Evolutionary conservation across 1,140 invertebrate species (phyloP).

Genomic region (Agrilus planipennis): DNA sequence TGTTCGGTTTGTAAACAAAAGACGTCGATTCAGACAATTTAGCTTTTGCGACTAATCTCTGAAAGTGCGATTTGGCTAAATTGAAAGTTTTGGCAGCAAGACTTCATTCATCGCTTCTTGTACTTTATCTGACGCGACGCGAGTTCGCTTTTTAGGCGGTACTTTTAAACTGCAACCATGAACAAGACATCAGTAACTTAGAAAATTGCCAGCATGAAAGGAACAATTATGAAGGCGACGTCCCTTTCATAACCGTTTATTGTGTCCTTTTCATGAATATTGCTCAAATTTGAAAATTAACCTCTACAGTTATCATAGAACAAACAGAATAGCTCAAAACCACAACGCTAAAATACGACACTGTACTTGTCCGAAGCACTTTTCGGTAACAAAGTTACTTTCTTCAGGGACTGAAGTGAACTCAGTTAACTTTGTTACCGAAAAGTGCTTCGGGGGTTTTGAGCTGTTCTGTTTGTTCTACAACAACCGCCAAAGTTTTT

Average conservation of each 20-base stretch:
- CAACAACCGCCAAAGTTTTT: no score
- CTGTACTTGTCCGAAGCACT: no score
- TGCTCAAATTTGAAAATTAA: not conserved
- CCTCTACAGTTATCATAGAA: not conserved
- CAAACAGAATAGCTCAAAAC: no score
- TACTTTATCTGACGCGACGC: not conserved
- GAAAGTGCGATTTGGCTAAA: not conserved
- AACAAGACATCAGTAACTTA: not conserved
- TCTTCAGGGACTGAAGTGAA: no score
- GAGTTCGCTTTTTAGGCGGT: not conserved
- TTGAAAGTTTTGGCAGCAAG: conserved; percentile 1
- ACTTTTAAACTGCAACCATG: not conserved
- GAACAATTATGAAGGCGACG: conserved; percentile 1
- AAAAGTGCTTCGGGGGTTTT: no score
- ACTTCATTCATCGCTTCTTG: conserved; percentile 1
- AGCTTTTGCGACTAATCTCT: not conserved
- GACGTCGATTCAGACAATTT: not conserved
- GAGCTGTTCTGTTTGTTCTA: no score
- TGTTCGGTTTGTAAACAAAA: not conserved
- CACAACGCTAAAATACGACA: no score
- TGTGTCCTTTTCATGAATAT: conserved; percentile 3
- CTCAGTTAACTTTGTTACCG: no score
- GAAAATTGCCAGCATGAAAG: not conserved
- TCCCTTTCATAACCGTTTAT: conserved; percentile 1
- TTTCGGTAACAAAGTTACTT: no score